These are phyloP conservation scores for Rapana venosa DNA, from an alignment of 2,888 invertebrate genomes.

Conservation along the genomic window DNA sequence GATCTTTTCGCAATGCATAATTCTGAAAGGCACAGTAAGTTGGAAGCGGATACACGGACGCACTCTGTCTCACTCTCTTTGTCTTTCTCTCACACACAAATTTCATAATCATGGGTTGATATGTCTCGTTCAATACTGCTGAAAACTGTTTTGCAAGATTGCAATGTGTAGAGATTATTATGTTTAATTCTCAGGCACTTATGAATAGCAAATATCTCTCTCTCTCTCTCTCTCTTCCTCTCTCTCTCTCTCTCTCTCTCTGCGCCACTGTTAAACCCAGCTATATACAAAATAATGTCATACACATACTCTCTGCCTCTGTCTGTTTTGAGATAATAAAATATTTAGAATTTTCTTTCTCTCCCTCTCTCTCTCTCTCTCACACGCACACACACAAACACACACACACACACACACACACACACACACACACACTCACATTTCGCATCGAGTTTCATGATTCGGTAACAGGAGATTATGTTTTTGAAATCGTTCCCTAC, in stretches of 20 bases:
- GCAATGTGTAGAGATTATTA: neutral
- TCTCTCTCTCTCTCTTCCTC: neutral
- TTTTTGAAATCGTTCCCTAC: neutral
- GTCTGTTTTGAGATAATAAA: neutral
- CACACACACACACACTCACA: neutral
- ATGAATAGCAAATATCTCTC: neutral
- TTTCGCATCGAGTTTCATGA: too few relatives aligned
- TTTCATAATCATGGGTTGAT: neutral
- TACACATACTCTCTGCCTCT: neutral
- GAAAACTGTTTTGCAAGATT: neutral
- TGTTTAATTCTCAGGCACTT: neutral
- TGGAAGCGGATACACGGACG: too few relatives aligned
- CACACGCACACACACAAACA: neutral
- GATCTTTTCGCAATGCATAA: too few relatives aligned
- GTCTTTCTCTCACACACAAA: neutral
- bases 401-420: neutral
- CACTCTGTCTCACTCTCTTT: slow-evolving; percentile 20
- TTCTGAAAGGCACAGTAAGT: too few relatives aligned
- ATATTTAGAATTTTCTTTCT: neutral
- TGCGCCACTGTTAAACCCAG: neutral
- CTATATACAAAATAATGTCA: neutral
- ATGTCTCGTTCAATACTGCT: neutral
- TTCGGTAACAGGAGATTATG: neutral
- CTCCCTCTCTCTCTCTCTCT: slow-evolving; percentile 24
- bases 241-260: slow-evolving; percentile 29